A percentile compares a stretch with the other conserved stretches of the same genome.
phyloP scores from a whole-genome alignment of 2,888 invertebrate genomes.

The Petrophora chlorosata region DNA sequence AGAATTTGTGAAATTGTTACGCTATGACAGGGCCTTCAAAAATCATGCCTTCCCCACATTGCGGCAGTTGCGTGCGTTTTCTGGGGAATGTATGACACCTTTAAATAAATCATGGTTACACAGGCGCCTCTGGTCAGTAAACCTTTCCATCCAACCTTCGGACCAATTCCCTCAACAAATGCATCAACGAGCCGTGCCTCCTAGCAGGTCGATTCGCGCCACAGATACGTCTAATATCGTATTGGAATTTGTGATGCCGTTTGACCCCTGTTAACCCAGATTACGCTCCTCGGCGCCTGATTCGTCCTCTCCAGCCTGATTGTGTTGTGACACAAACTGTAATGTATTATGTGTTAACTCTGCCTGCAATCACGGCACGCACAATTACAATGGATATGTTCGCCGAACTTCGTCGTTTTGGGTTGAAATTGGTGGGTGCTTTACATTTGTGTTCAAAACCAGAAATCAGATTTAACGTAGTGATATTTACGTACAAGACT shows the following conservation, averaged over 20 bases:
- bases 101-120: too few species aligned
- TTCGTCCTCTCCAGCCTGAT: conserved; percentile 82
- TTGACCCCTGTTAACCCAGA: conserved; percentile 90
- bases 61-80: too few species aligned
- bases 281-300: conserved; percentile 85
- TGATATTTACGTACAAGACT: too few species aligned
- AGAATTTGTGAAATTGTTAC: too few species aligned
- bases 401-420: conserved; percentile 61
- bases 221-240: conserved; percentile 85
- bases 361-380: conserved; percentile 81
- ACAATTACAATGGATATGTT: conserved; percentile 80
- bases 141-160: conserved; percentile 24
- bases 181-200: conserved; percentile 51
- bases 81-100: too few species aligned
- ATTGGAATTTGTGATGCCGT: conserved; percentile 88
- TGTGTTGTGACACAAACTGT: conserved; percentile 84
- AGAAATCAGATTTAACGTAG: too few species aligned
- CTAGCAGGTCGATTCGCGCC: conserved; percentile 80
- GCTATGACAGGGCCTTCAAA: too few species aligned
- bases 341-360: conserved; percentile 84
- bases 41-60: too few species aligned
- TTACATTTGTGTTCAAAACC: too few species aligned
- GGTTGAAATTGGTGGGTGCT: not conserved
- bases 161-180: conserved; percentile 28
- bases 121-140: not conserved